A percentile compares a stretch with the other conserved stretches of the same genome.
Conservation (phyloP, 2,797 vertebrate species). For the Malurus leucopterus region DNA sequence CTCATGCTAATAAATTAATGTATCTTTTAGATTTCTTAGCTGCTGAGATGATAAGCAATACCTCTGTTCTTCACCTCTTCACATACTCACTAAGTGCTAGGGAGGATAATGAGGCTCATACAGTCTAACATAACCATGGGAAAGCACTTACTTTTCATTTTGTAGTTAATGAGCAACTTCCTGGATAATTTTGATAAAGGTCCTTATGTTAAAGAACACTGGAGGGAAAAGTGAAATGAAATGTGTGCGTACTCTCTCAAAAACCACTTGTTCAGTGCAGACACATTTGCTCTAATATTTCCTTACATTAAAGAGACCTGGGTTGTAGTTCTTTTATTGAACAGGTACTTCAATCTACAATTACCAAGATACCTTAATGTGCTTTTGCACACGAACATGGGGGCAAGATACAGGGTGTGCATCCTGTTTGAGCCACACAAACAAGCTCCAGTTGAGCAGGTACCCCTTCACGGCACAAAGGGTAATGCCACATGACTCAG, state of each 20-base stretch:
- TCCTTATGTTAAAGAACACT: background rate
- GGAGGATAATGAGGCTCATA: background rate
- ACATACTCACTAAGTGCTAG: background rate
- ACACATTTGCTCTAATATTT: background rate
- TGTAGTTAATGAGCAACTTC: constrained; percentile 22
- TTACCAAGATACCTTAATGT: background rate
- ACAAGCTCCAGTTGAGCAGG: background rate
- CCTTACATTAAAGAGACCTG: background rate
- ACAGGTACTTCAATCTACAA: background rate
- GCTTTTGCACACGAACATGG: background rate
- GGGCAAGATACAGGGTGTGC: background rate
- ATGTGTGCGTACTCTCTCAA: background rate
- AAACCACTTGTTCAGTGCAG: background rate
- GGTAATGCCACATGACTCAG: background rate
- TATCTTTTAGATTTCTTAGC: background rate
- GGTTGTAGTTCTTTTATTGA: background rate
- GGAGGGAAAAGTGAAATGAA: background rate
- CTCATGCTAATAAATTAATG: background rate
- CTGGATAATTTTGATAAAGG: background rate
- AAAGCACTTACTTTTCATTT: constrained; percentile 9
- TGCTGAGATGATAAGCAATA: background rate
- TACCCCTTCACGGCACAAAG: background rate
- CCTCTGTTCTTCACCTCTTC: background rate
- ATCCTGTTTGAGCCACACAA: background rate
- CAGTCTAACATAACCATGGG: background rate